A percentile compares a stretch with the other conserved stretches of the same genome.
These are phyloP conservation scores for Panagrolaimus sp. DNA, from an alignment of 1,140 invertebrate genomes.

Conservation along the genomic window DNA sequence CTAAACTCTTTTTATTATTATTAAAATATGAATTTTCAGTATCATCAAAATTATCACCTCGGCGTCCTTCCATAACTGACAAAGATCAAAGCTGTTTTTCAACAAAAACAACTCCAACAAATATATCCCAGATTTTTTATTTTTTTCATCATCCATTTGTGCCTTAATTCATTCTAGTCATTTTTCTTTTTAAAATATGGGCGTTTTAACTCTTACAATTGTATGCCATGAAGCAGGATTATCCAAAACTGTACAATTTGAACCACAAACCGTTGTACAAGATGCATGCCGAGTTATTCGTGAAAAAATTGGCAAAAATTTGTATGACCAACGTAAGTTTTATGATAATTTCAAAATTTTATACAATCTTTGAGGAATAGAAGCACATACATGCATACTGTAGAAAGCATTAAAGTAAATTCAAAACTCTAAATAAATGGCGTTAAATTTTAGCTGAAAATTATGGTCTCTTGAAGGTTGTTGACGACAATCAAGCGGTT, in stretches of 20 bases:
- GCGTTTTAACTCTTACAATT: constrained; percentile 78
- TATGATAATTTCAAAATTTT: background rate
- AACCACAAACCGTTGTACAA: constrained; percentile 79
- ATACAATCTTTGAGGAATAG: background rate
- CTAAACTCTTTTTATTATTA: background rate
- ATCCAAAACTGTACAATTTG: constrained; percentile 95
- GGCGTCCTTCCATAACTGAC: too few species aligned
- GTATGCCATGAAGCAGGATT: constrained; percentile 84
- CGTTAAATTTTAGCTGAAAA: constrained; percentile 73
- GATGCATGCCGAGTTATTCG: constrained; percentile 89
- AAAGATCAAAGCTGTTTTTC: background rate
- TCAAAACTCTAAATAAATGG: constrained; percentile 11
- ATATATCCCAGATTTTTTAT: background rate
- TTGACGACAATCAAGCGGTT: constrained; percentile 92
- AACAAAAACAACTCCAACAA: background rate
- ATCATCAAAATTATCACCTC: too few species aligned
- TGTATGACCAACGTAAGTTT: constrained; percentile 61
- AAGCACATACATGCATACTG: background rate
- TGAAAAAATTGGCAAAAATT: constrained; percentile 71
- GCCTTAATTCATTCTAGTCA: background rate
- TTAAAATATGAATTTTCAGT: background rate
- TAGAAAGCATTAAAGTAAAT: constrained; percentile 17
- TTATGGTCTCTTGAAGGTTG: constrained; percentile 83
- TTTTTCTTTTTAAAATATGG: constrained; percentile 26
- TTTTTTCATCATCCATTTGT: background rate